Conservation (phyloP, 2,113 vertebrate genomes). For the Apeltes quadracus region DNA sequence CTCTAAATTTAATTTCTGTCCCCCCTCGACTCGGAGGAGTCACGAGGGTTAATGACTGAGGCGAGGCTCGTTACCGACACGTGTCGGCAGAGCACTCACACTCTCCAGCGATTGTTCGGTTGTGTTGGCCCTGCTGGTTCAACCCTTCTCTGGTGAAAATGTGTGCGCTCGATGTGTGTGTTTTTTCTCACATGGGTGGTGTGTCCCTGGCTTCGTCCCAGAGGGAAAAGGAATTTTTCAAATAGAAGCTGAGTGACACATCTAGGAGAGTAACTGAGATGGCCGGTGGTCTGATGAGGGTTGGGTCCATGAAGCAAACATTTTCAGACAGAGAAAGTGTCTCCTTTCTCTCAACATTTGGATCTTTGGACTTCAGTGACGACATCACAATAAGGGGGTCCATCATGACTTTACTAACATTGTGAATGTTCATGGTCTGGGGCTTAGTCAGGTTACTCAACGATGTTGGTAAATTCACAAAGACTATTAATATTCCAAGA, state of each 20-base stretch:
- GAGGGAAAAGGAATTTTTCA: slow-evolving; percentile 27
- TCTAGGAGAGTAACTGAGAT: slow-evolving; percentile 16
- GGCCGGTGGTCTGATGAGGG: not conserved
- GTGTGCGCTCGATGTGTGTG: not conserved
- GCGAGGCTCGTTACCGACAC: slow-evolving; percentile 6
- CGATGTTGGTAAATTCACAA: not conserved
- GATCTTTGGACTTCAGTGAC: no score
- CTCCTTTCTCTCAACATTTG: not conserved
- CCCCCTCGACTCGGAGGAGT: slow-evolving; percentile 11
- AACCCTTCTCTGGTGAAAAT: not conserved
- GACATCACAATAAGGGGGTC: no score
- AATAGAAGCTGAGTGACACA: slow-evolving; percentile 25
- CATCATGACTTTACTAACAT: no score
- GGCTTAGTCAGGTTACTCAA: no score
- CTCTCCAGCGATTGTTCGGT: slow-evolving; percentile 10
- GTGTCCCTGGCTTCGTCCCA: slow-evolving; percentile 27
- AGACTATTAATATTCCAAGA: not conserved
- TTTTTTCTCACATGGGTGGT: slow-evolving; percentile 35
- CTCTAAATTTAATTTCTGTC: slow-evolving; percentile 18
- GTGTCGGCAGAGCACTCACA: slow-evolving; percentile 5
- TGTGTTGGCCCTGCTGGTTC: not conserved
- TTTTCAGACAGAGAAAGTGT: not conserved
- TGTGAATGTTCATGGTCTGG: no score
- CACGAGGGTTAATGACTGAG: slow-evolving; percentile 20
- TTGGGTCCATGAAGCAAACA: slow-evolving; percentile 22